These are phyloP conservation scores for Pseudomyrmex pallidus DNA, from an alignment of 1,140 invertebrate species.

Conservation along the genomic window DNA sequence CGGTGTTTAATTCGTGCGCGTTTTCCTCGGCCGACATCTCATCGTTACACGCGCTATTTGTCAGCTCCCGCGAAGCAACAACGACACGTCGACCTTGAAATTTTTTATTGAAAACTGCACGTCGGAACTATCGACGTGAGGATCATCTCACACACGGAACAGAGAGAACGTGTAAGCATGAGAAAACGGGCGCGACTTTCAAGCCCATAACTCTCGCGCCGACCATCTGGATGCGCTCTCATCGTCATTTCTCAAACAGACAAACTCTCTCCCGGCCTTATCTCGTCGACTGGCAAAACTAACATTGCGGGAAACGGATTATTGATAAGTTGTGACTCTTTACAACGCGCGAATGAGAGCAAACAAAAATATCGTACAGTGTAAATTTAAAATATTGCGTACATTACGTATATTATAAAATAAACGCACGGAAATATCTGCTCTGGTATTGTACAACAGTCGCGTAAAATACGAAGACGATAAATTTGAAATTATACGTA, in stretches of 20 bases:
- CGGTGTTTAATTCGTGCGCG: not conserved
- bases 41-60: not conserved
- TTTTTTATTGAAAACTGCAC: slow-evolving; percentile 53
- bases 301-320: not conserved
- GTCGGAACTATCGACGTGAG: not conserved
- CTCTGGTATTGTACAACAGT: not conserved
- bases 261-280: not conserved
- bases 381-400: not conserved
- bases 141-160: not conserved
- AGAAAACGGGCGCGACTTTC: slow-evolving; percentile 52
- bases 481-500: no score
- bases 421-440: not conserved
- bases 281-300: not conserved
- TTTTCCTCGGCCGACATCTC: not conserved
- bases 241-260: not conserved
- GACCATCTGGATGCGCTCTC: slow-evolving; percentile 41
- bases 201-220: slow-evolving; percentile 15
- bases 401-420: no score
- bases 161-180: not conserved
- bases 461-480: no score
- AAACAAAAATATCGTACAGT: no score
- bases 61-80: not conserved
- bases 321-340: not conserved
- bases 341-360: no score
- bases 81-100: slow-evolving; percentile 14